Base-by-base conservation (phyloP, 2,797 vertebrate genomes). In the Chloroceryle inda region DNA sequence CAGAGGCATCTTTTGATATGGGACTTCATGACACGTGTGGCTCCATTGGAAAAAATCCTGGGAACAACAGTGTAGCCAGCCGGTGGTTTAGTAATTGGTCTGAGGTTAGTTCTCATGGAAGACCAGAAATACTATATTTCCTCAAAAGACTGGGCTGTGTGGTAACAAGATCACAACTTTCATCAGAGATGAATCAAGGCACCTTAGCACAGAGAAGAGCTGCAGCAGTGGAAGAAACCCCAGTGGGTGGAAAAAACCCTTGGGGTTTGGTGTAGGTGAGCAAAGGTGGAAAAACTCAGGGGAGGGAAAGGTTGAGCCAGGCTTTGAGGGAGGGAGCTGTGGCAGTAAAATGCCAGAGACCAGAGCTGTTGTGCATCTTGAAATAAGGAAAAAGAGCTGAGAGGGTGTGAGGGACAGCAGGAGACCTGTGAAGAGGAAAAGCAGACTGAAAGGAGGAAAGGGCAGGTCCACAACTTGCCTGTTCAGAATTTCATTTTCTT, bases 1-100 rank as follows among this genome's bases (percentile, higher is more conserved):
- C 85, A 56, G 42, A 79, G 62, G 44, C 31, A 45, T 7, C 2
- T 74, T 81, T 85, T 0, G 0, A 8, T 56, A n/a, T 1, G 3
- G 10, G 38, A 38, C 26, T 72, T 76, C 9, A 31, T 0, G 0
- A 59, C 6, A 11, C 16, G 38, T 37, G 29, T 82, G 6, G 3
- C 42, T 92, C 47, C 29, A 2, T 5, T 76, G 63, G 23, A 42
- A 89, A 29, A 14, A 62, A 16, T 50, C 21, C 23, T 47, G 42
- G 14, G 21, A 15, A 45, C 27, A 73, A 8, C 5, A 33, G 4
- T 27, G 35, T 49, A 56, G 62, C 29, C 19, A n/a, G 10, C 37
- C 6, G 71, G 38, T 71, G 14, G n/a, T 82, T 59, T 61, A 52
- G 24, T 64, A 79, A 13, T 75, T 38, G 26, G 33, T 37, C 15